Percentiles rank a stretch among this genome's conserved stretches.
These are phyloP conservation scores for Diceros bicornis DNA, from an alignment of 2,797 vertebrate species.

Conservation along the genomic window DNA sequence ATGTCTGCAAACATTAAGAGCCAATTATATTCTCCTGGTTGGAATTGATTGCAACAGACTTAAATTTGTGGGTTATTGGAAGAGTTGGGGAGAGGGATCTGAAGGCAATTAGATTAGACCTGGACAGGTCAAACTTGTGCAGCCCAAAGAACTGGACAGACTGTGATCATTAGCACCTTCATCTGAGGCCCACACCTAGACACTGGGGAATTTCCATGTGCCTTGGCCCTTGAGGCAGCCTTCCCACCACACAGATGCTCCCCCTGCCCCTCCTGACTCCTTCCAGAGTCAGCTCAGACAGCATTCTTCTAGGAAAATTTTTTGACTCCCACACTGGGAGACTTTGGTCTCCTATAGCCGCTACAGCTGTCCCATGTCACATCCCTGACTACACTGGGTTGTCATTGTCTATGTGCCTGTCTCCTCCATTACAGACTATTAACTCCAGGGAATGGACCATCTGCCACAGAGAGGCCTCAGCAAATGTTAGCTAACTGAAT, in stretches of 20 bases:
- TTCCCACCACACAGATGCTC: not conserved
- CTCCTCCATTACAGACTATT: not conserved
- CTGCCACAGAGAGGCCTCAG: not conserved
- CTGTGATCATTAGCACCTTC: slow-evolving; percentile 24
- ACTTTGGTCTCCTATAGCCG: not conserved
- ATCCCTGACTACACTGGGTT: not conserved
- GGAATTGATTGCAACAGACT: slow-evolving; percentile 62
- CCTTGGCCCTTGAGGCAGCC: not conserved
- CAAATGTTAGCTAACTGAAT: not conserved
- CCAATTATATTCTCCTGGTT: slow-evolving; percentile 67
- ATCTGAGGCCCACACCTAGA: not conserved
- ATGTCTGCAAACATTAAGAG: slow-evolving; percentile 15
- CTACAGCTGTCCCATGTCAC: not conserved
- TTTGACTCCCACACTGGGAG: not conserved
- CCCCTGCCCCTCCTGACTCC: not conserved
- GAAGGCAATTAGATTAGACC: slow-evolving; percentile 68
- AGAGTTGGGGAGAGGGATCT: slow-evolving; percentile 25
- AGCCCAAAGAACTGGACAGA: slow-evolving; percentile 4
- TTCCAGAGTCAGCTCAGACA: not conserved
- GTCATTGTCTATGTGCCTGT: not conserved
- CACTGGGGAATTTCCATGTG: slow-evolving; percentile 19
- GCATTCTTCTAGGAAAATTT: not conserved
- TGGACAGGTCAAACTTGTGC: not conserved
- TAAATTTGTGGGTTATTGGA: slow-evolving; percentile 59
- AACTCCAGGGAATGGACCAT: not conserved